A percentile compares a stretch with the other conserved stretches of the same genome.
Conservation (phyloP, 2,113 vertebrate species). For the Solenodon paradoxus region DNA sequence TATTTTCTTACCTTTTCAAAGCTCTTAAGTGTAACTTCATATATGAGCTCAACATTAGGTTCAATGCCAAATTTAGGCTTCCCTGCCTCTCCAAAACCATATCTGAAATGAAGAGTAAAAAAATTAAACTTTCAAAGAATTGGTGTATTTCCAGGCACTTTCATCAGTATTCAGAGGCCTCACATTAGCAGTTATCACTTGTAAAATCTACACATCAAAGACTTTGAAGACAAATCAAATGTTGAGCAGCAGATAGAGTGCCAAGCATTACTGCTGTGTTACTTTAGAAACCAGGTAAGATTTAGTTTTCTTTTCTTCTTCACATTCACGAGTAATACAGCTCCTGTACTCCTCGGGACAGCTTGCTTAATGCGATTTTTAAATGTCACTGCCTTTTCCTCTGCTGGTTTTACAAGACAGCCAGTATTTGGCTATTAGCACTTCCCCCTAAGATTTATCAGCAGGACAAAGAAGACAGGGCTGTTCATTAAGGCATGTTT, state of each 20-base stretch:
- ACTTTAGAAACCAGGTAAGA: background rate
- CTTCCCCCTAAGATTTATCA: background rate
- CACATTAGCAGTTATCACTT: background rate
- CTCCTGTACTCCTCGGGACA: background rate
- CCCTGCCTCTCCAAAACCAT: conserved; percentile 93
- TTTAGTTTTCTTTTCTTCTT: background rate
- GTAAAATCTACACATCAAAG: background rate
- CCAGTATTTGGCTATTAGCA: background rate
- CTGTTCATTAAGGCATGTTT: background rate
- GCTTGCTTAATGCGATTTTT: background rate
- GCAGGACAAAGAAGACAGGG: background rate
- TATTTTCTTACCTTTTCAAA: conserved; percentile 91
- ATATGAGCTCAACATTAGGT: conserved; percentile 90
- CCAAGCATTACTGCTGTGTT: background rate
- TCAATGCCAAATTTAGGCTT: conserved; percentile 89
- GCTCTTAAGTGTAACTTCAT: conserved; percentile 94
- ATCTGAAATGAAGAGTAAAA: conserved; percentile 83
- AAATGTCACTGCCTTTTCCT: background rate
- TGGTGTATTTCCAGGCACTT: conserved; percentile 1
- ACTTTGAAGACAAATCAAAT: conserved; percentile 32
- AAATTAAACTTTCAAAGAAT: conserved; percentile 17
- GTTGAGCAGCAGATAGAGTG: background rate
- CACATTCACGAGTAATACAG: background rate
- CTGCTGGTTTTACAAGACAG: background rate
- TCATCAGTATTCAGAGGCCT: background rate